phyloP scores from a whole-genome alignment of 2,797 vertebrate species.

The Enteromius paludinosus region DNA sequence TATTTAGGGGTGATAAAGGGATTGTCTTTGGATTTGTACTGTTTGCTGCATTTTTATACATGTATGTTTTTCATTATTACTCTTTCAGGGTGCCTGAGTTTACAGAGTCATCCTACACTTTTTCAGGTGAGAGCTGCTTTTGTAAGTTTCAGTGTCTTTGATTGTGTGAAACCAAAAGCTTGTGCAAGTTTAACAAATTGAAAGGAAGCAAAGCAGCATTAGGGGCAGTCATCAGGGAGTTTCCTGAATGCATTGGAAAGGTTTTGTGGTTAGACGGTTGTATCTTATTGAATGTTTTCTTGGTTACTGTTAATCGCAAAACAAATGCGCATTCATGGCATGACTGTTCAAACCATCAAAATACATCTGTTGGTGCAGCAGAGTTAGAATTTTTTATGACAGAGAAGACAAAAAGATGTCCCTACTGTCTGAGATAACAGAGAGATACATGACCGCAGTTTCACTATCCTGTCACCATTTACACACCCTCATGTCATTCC shows the following conservation, averaged over 20 bases:
- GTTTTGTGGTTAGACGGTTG: background rate
- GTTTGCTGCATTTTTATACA: background rate
- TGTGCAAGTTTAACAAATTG: background rate
- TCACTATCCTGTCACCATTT: background rate
- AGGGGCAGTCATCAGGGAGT: slow-evolving; percentile 35
- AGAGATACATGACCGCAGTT: background rate
- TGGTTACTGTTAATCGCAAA: slow-evolving; percentile 19
- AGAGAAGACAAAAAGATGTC: background rate
- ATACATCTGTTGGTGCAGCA: background rate
- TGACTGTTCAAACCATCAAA: background rate
- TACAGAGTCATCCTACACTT: slow-evolving; percentile 60
- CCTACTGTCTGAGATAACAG: background rate
- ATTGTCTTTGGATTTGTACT: background rate
- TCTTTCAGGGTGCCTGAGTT: slow-evolving; percentile 58
- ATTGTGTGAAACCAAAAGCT: slow-evolving; percentile 1
- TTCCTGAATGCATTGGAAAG: slow-evolving; percentile 32
- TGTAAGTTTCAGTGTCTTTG: background rate
- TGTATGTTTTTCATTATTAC: background rate
- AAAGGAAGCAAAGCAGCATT: background rate
- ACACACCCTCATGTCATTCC: background rate
- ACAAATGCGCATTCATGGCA: background rate
- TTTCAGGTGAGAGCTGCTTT: slow-evolving; percentile 60
- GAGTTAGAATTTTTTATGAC: background rate
- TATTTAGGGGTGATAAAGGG: background rate
- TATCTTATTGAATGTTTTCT: slow-evolving; percentile 10